Evolutionary conservation across 2,797 vertebrate genomes (phyloP).

Genomic region (Poeciliopsis gracilis): DNA sequence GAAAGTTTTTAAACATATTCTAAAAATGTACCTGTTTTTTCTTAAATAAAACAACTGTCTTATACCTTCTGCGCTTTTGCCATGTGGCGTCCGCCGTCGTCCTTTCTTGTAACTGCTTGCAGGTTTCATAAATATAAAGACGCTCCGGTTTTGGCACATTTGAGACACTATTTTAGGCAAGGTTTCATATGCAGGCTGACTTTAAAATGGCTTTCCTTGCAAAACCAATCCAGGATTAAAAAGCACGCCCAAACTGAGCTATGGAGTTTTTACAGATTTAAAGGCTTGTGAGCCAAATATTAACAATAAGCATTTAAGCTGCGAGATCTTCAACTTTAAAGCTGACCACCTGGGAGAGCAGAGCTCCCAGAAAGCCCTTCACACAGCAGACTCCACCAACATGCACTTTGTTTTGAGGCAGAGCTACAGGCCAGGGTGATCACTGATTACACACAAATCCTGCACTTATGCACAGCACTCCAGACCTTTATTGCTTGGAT

Average conservation of each 20-base stretch:
- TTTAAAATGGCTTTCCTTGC: background rate
- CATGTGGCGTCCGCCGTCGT: background rate
- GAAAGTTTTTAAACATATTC: conserved; percentile 19
- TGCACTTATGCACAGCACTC: conserved; percentile 24
- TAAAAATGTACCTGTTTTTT: conserved; percentile 12
- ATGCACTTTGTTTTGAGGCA: conserved; percentile 9
- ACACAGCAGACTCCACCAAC: conserved; percentile 17
- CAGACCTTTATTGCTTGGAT: conserved; percentile 24
- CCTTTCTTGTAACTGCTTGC: background rate
- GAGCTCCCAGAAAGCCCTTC: conserved; percentile 24
- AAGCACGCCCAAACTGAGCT: background rate
- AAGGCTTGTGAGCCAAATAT: conserved; percentile 15
- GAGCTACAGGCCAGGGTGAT: conserved; percentile 10
- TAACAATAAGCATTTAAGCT: conserved; percentile 8
- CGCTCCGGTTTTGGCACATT: background rate
- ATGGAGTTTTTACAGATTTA: background rate
- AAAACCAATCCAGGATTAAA: background rate
- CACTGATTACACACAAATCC: conserved; percentile 20
- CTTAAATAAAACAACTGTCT: background rate
- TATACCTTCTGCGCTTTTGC: accelerated
- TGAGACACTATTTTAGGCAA: background rate
- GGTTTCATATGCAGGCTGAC: background rate
- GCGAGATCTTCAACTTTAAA: conserved; percentile 4
- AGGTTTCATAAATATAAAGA: background rate
- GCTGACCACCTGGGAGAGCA: conserved; percentile 1